Evolutionary conservation across 2,797 vertebrate genomes (phyloP).

Genomic region (Perodicticus potto): DNA sequence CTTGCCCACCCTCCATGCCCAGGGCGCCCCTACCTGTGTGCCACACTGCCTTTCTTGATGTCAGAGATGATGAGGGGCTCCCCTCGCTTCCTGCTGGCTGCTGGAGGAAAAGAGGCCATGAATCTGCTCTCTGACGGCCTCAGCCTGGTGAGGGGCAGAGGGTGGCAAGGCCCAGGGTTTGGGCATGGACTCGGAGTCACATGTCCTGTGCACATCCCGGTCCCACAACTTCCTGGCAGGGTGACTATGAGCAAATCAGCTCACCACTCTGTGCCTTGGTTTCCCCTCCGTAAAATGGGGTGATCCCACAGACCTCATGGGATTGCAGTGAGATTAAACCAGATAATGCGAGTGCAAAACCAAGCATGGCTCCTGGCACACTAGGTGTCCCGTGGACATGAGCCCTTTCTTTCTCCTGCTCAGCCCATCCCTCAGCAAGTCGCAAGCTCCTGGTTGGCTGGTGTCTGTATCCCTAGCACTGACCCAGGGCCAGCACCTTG

Average conservation of each 20-base stretch:
- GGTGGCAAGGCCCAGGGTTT: background rate
- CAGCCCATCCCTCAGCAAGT: background rate
- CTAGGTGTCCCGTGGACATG: background rate
- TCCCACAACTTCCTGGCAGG: background rate
- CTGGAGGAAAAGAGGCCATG: conserved; percentile 37
- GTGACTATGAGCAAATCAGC: background rate
- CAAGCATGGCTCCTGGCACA: background rate
- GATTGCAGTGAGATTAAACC: background rate
- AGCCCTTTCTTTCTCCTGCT: background rate
- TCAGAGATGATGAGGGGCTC: conserved; percentile 98
- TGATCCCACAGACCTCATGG: background rate
- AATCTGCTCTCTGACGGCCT: background rate
- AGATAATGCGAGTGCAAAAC: background rate
- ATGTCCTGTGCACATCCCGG: background rate
- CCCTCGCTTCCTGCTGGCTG: conserved; percentile 95
- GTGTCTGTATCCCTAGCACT: background rate
- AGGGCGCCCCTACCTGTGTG: conserved; percentile 92
- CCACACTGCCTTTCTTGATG: conserved; percentile 97
- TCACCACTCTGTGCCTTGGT: background rate
- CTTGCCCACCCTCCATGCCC: background rate
- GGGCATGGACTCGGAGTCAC: background rate
- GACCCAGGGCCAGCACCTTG: background rate
- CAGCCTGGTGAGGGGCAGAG: background rate
- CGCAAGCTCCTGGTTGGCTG: background rate
- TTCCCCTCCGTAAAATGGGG: background rate